Evolutionary conservation across 2,797 vertebrate species (phyloP).

Genomic region (Psittacula derbiana): DNA sequence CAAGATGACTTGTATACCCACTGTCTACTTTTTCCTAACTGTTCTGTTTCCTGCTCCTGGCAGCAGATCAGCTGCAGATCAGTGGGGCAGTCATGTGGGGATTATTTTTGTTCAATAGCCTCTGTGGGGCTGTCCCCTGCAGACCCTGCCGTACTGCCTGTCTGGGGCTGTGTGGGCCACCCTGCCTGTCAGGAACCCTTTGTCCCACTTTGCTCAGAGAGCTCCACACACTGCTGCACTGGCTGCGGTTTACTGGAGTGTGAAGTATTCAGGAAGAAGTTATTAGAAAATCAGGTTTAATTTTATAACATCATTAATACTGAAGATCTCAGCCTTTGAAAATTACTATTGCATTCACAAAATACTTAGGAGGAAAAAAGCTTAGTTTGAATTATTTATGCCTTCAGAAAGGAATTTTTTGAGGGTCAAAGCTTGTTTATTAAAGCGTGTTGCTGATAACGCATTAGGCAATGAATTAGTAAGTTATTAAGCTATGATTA

Average conservation of each 20-base stretch:
- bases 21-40: neutral
- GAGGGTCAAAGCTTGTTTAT: neutral
- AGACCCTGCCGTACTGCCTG: neutral
- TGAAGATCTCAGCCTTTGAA: neutral
- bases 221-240: neutral
- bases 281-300: neutral
- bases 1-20: neutral
- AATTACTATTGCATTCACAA: neutral
- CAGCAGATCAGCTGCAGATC: neutral
- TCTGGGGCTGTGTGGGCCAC: fast-evolving
- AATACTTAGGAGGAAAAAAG: neutral
- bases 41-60: neutral
- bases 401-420: neutral
- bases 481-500: neutral
- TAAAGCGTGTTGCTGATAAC: neutral
- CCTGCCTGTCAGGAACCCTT: fast-evolving
- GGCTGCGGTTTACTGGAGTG: neutral
- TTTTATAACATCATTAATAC: neutral
- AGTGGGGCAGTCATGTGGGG: fast-evolving
- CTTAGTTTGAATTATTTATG: neutral
- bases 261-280: neutral
- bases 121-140: neutral
- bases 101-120: neutral
- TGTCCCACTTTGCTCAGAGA: fast-evolving
- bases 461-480: neutral